Evolutionary conservation across 2,888 invertebrate species (phyloP), one percentile per base, ranked within the genome.

Genomic region (Aproaerema taeniolella): DNA sequence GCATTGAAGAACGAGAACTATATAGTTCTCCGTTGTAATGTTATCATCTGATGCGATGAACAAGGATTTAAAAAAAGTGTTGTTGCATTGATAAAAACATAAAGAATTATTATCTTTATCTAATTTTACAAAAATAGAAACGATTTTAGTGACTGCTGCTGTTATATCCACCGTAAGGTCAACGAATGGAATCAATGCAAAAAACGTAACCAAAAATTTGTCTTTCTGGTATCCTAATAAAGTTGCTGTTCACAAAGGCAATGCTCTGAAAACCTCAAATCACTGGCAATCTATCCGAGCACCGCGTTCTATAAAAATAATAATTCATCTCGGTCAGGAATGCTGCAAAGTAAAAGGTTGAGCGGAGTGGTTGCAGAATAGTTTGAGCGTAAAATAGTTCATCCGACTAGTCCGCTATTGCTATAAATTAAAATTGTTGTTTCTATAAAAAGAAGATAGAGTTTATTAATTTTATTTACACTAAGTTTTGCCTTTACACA

Each of bases 231-330:
- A 54, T 54, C 54, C 61, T 62, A 65, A 67, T 61, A 56, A 55
- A 50, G 52, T 52, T 42, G 50, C 49, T 59, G 61, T 61, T 63
- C 59, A 58, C 60, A 62, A 55, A 61, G 58, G 55, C 61, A 49
- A 63, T 63, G 61, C 59, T 61, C 67, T 71, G 70, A 74, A 76
- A 77, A 76, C 74, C 64, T 74, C 68, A 68, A 80, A 79, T 81
- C 78, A 73, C 72, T 55, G 66, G 68, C 78, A 72, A 81, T 81
- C 78, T 74, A 74, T 78, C 73, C 64, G 68, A 69, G 68, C 62
- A 74, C 68, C 65, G 63, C 66, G 68, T 67, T 72, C 76, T 74
- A 77, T 80, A 79, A 81, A 81, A 81, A 80, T 80, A 79, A 80
- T 81, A 78, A 81, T 78, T 78, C 75, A 71, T 76, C 74, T 75